These are phyloP conservation scores for Adelphocoris suturalis DNA, from an alignment of 2,888 invertebrate species.

Conservation along the genomic window DNA sequence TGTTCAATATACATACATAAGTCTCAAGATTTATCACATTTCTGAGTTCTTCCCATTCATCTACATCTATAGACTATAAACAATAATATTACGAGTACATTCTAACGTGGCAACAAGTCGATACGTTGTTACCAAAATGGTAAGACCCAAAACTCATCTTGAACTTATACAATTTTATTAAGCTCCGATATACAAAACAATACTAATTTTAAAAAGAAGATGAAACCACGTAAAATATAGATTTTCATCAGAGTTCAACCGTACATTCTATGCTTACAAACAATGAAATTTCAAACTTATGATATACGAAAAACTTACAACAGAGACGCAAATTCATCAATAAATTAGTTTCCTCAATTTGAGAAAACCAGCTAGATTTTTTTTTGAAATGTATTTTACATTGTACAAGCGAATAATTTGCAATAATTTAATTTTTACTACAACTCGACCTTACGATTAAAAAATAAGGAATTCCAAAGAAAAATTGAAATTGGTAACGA, in stretches of 20 bases:
- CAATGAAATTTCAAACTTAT: not conserved
- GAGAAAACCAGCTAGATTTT: not conserved
- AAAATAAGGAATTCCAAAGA: not conserved
- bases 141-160: not conserved
- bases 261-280: not conserved
- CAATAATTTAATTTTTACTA: not conserved
- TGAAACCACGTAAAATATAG: not conserved
- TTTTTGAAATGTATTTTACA: not conserved
- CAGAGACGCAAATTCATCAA: not conserved
- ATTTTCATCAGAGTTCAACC: not conserved
- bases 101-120: not conserved
- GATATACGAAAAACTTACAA: not conserved
- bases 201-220: not conserved
- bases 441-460: not conserved
- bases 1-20: constrained; percentile 65
- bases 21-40: constrained; percentile 72
- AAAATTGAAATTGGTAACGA: constrained; percentile 30
- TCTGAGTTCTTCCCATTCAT: constrained; percentile 51
- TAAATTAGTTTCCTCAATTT: constrained; percentile 23
- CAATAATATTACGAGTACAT: constrained; percentile 9
- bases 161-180: not conserved
- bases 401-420: not conserved
- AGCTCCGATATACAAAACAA: constrained; percentile 35
- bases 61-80: constrained; percentile 53
- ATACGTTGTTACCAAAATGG: not conserved